phyloP scores from a whole-genome alignment of 64 coral and sea anemone genomes.

The Trachythela sp. region DNA sequence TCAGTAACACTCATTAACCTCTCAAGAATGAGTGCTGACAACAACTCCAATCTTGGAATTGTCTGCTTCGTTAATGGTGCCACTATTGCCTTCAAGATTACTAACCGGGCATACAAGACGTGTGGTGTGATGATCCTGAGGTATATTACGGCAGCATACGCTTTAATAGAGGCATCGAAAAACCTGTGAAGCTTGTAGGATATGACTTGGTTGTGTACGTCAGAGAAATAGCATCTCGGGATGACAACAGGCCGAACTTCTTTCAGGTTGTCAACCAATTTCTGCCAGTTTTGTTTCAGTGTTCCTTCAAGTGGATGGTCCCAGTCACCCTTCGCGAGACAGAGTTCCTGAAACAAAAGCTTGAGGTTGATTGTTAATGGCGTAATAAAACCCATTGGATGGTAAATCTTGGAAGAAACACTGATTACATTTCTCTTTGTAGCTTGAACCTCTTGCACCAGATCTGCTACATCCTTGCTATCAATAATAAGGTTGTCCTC shows the following conservation, averaged over 20 bases:
- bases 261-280: neutral
- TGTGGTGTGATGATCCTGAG: slow-evolving; percentile 1
- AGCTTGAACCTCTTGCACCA: neutral
- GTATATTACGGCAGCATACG: slow-evolving; percentile 32
- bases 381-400: slow-evolving; percentile 31
- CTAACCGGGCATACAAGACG: neutral
- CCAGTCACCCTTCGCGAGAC: slow-evolving; percentile 10
- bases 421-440: slow-evolving; percentile 41
- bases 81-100: slow-evolving; percentile 17
- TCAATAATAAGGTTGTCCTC: slow-evolving; percentile 22
- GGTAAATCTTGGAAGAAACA: slow-evolving; percentile 28
- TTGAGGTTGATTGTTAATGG: slow-evolving; percentile 7
- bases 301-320: slow-evolving; percentile 25
- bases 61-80: slow-evolving; percentile 7
- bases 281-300: neutral
- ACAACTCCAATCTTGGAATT: slow-evolving; percentile 30
- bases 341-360: slow-evolving; percentile 23
- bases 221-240: neutral
- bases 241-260: neutral
- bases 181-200: slow-evolving; percentile 28
- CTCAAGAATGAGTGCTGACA: slow-evolving; percentile 3
- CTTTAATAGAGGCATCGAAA: slow-evolving; percentile 4
- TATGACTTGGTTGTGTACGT: neutral
- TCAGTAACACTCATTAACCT: neutral
- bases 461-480: neutral